A percentile compares a stretch with the other conserved stretches of the same genome.
These are phyloP conservation scores for Rhinichthys klamathensis DNA, from an alignment of 2,113 vertebrate genomes.

Conservation along the genomic window DNA sequence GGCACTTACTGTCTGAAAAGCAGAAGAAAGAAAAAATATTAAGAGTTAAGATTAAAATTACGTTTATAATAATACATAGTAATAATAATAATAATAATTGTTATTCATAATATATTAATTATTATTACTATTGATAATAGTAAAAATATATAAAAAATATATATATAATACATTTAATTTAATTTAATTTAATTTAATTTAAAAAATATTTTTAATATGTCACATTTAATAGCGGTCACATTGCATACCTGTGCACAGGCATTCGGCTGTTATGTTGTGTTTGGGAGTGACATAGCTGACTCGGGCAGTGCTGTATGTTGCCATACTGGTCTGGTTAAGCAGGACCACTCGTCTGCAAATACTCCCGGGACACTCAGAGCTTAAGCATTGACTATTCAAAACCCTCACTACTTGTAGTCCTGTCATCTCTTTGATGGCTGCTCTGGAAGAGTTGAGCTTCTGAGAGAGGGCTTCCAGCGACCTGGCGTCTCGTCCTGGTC, in stretches of 20 bases:
- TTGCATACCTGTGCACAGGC: constrained; percentile 82
- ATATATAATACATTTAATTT: too few species aligned
- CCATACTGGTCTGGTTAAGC: constrained; percentile 79
- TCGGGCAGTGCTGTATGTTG: constrained; percentile 81
- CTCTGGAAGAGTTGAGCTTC: constrained; percentile 80
- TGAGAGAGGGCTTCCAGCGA: constrained; percentile 72
- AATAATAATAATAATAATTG: too few species aligned
- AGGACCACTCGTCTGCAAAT: constrained; percentile 80
- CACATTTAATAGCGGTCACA: background rate
- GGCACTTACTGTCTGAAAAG: constrained; percentile 77
- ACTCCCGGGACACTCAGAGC: constrained; percentile 76
- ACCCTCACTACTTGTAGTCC: constrained; percentile 78
- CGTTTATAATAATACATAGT: background rate
- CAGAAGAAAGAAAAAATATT: background rate
- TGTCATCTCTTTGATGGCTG: constrained; percentile 79
- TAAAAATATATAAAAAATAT: background rate
- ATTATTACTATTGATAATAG: too few species aligned
- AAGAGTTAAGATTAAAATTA: background rate
- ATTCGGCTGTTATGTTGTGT: constrained; percentile 75
- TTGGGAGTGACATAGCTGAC: constrained; percentile 83
- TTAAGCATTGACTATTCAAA: constrained; percentile 77
- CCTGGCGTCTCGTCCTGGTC: constrained; percentile 60
- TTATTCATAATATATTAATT: too few species aligned
- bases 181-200: too few species aligned
- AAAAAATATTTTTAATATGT: too few species aligned